Percentiles rank a stretch among this genome's conserved stretches.
Conservation (phyloP, 1,140 invertebrate genomes). For the Plectrocnemia conspersa region DNA sequence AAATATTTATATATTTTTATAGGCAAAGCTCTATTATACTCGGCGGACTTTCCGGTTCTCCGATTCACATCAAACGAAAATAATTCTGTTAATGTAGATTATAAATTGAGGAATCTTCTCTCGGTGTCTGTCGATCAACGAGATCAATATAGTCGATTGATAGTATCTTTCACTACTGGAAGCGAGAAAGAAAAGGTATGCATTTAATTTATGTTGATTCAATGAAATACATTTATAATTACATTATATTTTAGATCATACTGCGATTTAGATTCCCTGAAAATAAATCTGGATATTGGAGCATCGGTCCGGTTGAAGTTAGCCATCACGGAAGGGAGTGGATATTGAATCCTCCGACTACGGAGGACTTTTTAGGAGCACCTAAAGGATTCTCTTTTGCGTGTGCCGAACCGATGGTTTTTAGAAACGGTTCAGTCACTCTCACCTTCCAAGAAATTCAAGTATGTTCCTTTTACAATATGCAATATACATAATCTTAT, state of each 20-base stretch:
- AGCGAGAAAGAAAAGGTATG: conserved; percentile 18
- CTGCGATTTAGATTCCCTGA: conserved; percentile 49
- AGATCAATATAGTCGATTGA: conserved; percentile 27
- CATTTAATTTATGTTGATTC: not conserved
- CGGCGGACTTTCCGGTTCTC: conserved; percentile 38
- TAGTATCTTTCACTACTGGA: conserved; percentile 37
- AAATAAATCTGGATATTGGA: conserved; percentile 49
- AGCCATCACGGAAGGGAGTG: conserved; percentile 38
- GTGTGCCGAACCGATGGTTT: conserved; percentile 49
- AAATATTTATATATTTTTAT: conserved; percentile 10
- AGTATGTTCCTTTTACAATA: conserved; percentile 37
- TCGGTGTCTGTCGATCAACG: conserved; percentile 26
- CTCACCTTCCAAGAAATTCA: conserved; percentile 48
- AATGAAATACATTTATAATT: conserved; percentile 6
- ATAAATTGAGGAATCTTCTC: conserved; percentile 22
- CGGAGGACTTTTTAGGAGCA: conserved; percentile 43
- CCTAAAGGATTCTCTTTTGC: conserved; percentile 51
- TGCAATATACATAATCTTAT: not conserved
- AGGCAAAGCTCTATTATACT: conserved; percentile 38
- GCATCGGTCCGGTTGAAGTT: conserved; percentile 50
- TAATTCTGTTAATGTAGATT: conserved; percentile 18
- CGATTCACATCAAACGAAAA: conserved; percentile 20
- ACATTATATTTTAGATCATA: conserved; percentile 42
- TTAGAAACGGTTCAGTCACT: conserved; percentile 43
- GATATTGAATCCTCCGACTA: conserved; percentile 39